Percentiles rank a stretch among this genome's conserved stretches.
Conservation (phyloP, 2,797 vertebrate genomes). For the Meriones psammophilus region DNA sequence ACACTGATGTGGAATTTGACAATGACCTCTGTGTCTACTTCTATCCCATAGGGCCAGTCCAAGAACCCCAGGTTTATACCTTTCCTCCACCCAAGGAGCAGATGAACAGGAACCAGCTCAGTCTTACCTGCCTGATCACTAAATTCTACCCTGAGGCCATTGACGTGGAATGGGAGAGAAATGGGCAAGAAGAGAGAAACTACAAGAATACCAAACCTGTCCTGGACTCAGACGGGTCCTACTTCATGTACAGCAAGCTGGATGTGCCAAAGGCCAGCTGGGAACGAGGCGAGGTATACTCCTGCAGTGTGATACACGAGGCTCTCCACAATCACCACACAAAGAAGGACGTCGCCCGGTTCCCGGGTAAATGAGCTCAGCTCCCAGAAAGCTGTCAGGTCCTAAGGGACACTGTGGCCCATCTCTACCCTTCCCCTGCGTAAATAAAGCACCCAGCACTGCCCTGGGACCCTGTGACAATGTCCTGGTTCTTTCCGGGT, state of each 20-base stretch:
- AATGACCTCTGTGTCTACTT: not conserved
- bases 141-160: conserved; percentile 89
- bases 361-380: conserved; percentile 80
- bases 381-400: not conserved
- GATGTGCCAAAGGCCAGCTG: conserved; percentile 14
- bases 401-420: not conserved
- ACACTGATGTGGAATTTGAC: not conserved
- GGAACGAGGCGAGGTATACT: not conserved
- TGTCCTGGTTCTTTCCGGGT: conserved; percentile 71
- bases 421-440: not conserved
- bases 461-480: conserved; percentile 39
- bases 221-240: not conserved
- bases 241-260: conserved; percentile 88
- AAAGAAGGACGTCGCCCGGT: conserved; percentile 78
- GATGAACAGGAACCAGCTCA: conserved; percentile 73
- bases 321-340: conserved; percentile 74
- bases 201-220: rapidly evolving
- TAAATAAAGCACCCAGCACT: conserved; percentile 80
- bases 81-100: conserved; percentile 72
- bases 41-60: conserved; percentile 15
- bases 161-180: conserved; percentile 87
- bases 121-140: conserved; percentile 87
- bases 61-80: not conserved
- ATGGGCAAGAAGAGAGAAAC: rapidly evolving
- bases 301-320: conserved; percentile 89